Base-by-base conservation (phyloP, 64 coral and sea anemone genomes). In the Astreopora myriophthalma region DNA sequence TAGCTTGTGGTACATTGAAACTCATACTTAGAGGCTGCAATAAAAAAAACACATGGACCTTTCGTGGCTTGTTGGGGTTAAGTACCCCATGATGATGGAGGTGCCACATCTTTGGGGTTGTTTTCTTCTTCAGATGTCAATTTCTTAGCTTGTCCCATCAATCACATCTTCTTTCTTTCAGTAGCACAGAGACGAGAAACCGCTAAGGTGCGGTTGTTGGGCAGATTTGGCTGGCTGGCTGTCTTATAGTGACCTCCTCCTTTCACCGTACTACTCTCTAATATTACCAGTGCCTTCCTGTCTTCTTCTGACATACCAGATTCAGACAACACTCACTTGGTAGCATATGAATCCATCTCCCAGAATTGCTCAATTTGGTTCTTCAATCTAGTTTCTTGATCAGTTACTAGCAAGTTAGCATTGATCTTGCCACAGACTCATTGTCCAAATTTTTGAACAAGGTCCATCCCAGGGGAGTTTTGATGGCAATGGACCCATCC, bases 351-450 rank as follows among this genome's bases (percentile, higher is more conserved):
- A 11, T 77, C 32, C 22, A 66, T 64, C 26, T 65, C 73, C 87
- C 72, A 89, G 32, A 89, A 89, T 46, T 71, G 29, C 65, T 77
- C 69, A 61, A 89, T 34, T 75, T 89, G 8, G 3, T 89, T 20
- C 0, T 76, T 28, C 48, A 89, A 57, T 22, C 34, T 19, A 10
- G 9, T 5, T 12, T 14, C 61, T 62, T 74, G 8, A 5, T 55
- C 31, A 51, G 70, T n/a, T 22, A 30, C 0, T 2, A 75, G 44
- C 22, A 64, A 24, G 85, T 88, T 88, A 23, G 69, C 68, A 73
- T 30, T 72, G 69, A 74, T 75, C 55, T 20, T 13, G 52, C 57
- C 52, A 61, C 49, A 71, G 19, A 38, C 9, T 22, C 71, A 25
- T 74, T 22, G 48, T n/a, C 24, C 16, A 48, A 3, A 33, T 74